Evolutionary conservation across 2,888 invertebrate genomes (phyloP), one percentile per base, ranked within the genome.

Genomic region (Xylota sylvarum): DNA sequence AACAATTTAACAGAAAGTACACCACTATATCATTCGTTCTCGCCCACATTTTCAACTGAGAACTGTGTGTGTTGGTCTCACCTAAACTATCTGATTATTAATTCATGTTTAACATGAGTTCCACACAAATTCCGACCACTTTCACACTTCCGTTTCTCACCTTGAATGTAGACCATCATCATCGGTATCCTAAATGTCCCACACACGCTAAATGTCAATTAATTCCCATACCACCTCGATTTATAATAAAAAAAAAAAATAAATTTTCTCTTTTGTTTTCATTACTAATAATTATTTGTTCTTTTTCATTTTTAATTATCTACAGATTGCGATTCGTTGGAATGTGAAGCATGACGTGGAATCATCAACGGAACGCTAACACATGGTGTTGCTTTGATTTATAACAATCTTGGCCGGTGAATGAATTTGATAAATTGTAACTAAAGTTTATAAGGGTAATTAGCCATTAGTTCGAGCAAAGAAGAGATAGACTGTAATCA

Each of bases 281-380:
- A 50, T 35, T 52, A 10, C 0, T n/a, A 9, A 14, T 58, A 62
- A 30, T 60, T 35, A 78, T 43, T 62, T 37, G 32, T 35, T 35
- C 2, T 14, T 9, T 70, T 56, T 17, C 30, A 32, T 58, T 65
- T 65, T 65, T 69, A 56, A 56, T 84, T 81, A 43, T 6, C 14
- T 43, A 10, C 76, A 81, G 81, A 50, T 81, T 56, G 30, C 40
- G 64, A 73, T 65, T 78, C 50, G 64, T 55, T 12, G 40, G 79
- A 64, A 74, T 72, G 43, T 48, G 19, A 70, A 76, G 52, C 50
- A 85, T 81, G 80, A 62, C 74, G 81, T 55, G 48, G 58, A 64
- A 46, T 35, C 48, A 50, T 40, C 74, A 62, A 32, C 52, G 32
- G 43, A 80, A 64, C 62, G 56, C 74, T 55, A 23, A 48, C 81